These are phyloP conservation scores for Phocides pigmalion DNA, from an alignment of 1,140 invertebrate genomes.

Conservation along the genomic window DNA sequence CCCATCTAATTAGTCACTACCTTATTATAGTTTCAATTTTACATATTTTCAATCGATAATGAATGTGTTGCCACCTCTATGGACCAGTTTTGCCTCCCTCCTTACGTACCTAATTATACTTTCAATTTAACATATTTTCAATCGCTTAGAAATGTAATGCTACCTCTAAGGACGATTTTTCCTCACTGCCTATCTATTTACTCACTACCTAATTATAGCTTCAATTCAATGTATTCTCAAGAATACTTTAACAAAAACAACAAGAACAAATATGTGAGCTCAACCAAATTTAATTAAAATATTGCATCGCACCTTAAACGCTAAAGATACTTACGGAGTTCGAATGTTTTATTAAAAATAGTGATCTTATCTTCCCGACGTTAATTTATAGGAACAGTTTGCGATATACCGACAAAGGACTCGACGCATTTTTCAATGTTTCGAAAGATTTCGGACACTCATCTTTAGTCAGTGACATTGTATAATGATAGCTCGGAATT, in stretches of 20 bases:
- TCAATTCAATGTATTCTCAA: neutral
- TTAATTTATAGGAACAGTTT: conserved; percentile 32
- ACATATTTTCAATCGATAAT: no score
- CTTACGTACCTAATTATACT: no score
- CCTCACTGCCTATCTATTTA: no score
- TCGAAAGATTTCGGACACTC: conserved; percentile 17
- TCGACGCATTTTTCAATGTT: conserved; percentile 40
- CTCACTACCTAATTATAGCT: no score
- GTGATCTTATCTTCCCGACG: conserved; percentile 28
- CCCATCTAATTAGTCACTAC: no score
- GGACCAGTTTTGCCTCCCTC: no score
- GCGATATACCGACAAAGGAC: conserved; percentile 25
- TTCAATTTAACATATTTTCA: no score
- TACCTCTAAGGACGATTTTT: no score
- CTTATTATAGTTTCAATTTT: no score
- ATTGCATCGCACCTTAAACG: conserved; percentile 32
- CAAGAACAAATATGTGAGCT: conserved; percentile 11
- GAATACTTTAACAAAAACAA: neutral
- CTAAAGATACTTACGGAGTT: conserved; percentile 24
- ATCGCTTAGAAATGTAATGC: no score
- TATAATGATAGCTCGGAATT: conserved; percentile 22
- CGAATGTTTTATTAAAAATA: conserved; percentile 33
- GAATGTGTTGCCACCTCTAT: no score
- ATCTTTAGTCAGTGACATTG: conserved; percentile 17
- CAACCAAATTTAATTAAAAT: conserved; percentile 31